These are phyloP conservation scores for Cirrhinus molitorella DNA, from an alignment of 2,797 vertebrate genomes.

Conservation along the genomic window DNA sequence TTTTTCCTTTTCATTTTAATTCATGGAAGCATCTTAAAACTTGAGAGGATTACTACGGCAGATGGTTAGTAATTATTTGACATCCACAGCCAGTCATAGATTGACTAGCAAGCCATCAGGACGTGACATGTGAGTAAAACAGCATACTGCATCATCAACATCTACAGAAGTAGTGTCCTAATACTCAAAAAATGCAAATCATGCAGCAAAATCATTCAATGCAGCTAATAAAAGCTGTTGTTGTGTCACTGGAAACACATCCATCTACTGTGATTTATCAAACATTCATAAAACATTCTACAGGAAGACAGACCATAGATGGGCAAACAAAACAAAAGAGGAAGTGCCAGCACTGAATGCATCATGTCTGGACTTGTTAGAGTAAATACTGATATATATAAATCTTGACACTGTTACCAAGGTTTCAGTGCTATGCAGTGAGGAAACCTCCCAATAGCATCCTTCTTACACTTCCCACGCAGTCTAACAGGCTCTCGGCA, in stretches of 20 bases:
- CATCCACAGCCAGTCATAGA: not conserved
- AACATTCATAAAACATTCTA: constrained; percentile 46
- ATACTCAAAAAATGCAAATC: not conserved
- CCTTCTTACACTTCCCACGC: constrained; percentile 39
- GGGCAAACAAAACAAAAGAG: not conserved
- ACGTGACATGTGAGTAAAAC: not conserved
- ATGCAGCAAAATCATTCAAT: not conserved
- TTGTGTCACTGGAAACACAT: not conserved
- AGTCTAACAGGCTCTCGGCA: constrained; percentile 36
- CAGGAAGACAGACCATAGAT: constrained; percentile 25
- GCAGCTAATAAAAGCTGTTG: not conserved
- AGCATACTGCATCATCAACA: not conserved
- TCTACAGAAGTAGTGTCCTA: not conserved
- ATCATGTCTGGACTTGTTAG: not conserved
- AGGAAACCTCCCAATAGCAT: constrained; percentile 31
- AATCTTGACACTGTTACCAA: constrained; percentile 45
- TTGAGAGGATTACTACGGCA: constrained; percentile 27
- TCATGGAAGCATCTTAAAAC: not conserved
- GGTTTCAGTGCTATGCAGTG: constrained; percentile 32
- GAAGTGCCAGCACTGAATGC: constrained; percentile 1
- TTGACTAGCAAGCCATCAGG: not conserved
- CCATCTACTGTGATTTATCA: constrained; percentile 34
- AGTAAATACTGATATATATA: constrained; percentile 29
- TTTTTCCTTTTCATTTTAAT: constrained; percentile 19
- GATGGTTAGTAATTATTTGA: constrained; percentile 33